These are phyloP conservation scores for Micropoecilia bifurca DNA, from an alignment of 2,797 vertebrate species.

Conservation along the genomic window DNA sequence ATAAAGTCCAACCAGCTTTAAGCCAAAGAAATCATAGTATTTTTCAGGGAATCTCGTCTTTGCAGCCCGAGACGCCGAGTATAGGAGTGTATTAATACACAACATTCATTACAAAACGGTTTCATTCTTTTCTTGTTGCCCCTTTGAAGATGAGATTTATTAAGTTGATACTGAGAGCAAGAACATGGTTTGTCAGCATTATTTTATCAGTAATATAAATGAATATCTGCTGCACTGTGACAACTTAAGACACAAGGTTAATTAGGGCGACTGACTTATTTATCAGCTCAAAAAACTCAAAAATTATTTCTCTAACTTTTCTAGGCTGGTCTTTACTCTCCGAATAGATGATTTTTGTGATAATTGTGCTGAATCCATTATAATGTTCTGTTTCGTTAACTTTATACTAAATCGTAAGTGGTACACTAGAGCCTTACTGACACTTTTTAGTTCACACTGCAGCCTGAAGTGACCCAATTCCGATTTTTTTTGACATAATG, in stretches of 20 bases:
- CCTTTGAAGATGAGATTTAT: not conserved
- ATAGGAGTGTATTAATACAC: not conserved
- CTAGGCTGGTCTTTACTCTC: not conserved
- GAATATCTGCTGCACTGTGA: not conserved
- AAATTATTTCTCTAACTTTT: not conserved
- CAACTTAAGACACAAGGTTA: not conserved
- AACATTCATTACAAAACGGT: not conserved
- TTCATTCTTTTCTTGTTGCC: not conserved
- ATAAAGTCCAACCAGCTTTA: conserved; percentile 46
- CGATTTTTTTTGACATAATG: no score
- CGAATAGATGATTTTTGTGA: not conserved
- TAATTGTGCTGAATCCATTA: not conserved
- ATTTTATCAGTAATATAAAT: not conserved
- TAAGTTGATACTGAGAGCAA: not conserved
- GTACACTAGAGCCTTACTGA: no score
- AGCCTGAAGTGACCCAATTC: no score
- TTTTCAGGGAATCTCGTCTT: conserved; percentile 36
- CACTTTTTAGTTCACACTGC: no score
- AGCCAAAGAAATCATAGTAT: conserved; percentile 31
- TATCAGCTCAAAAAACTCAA: not conserved
- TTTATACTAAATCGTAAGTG: no score
- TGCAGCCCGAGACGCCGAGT: not conserved
- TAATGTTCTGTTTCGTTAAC: no score
- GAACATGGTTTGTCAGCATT: not conserved
- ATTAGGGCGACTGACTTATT: not conserved